phyloP scores from a whole-genome alignment of 2,113 vertebrate genomes.

The Todiramphus chloris region DNA sequence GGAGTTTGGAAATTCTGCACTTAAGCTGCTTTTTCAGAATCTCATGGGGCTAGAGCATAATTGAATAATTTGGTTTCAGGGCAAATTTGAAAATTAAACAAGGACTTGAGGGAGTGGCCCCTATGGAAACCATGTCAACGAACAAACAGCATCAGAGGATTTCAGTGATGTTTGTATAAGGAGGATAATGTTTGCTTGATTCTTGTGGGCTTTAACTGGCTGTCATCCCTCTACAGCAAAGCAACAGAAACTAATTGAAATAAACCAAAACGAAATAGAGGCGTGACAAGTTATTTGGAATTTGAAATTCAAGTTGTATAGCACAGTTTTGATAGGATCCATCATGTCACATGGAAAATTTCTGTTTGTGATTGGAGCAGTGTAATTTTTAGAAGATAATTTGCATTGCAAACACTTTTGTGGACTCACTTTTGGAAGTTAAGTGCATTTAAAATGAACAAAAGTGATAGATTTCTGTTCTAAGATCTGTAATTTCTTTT shows the following conservation, averaged over 20 bases:
- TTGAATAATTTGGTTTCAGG: slow-evolving; percentile 44
- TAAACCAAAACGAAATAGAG: background rate
- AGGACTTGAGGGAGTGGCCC: slow-evolving; percentile 23
- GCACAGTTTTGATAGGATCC: background rate
- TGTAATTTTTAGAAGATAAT: background rate
- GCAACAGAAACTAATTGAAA: slow-evolving; percentile 32
- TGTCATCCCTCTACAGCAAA: slow-evolving; percentile 7
- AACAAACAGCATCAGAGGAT: slow-evolving; percentile 45
- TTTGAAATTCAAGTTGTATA: background rate
- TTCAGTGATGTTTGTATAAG: slow-evolving; percentile 51
- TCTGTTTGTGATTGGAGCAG: background rate
- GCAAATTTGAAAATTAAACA: slow-evolving; percentile 57
- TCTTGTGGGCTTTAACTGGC: slow-evolving; percentile 3
- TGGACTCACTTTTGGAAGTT: background rate
- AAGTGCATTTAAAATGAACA: background rate
- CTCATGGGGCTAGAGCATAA: background rate
- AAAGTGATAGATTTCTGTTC: background rate
- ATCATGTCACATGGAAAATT: background rate
- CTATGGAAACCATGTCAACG: background rate
- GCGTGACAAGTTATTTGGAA: background rate
- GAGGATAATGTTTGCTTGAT: slow-evolving; percentile 44
- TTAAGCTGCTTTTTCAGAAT: background rate
- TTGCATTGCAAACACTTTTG: background rate
- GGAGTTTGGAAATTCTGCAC: background rate
- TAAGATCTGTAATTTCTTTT: background rate